Conservation (phyloP, 1,140 invertebrate genomes). For the Temnothorax curvispinosus region DNA sequence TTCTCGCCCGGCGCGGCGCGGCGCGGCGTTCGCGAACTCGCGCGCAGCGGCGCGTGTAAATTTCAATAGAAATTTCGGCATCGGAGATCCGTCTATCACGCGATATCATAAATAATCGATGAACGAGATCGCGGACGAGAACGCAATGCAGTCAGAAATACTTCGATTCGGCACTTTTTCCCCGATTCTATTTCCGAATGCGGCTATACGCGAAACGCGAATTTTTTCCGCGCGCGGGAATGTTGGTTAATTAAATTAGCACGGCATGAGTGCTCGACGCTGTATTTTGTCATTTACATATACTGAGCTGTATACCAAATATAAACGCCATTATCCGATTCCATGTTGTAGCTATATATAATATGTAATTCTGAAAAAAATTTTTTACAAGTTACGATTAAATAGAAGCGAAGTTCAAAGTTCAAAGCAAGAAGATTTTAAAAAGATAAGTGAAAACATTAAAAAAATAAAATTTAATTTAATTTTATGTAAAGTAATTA, state of each 20-base stretch:
- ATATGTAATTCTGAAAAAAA: not conserved
- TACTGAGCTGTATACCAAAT: slow-evolving; percentile 2
- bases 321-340: slow-evolving; percentile 23
- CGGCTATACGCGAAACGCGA: not conserved
- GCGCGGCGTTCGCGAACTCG: not conserved
- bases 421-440: not conserved
- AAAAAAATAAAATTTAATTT: not conserved
- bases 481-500: slow-evolving; percentile 14
- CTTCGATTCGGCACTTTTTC: slow-evolving; percentile 45
- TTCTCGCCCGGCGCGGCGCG: slow-evolving; percentile 7
- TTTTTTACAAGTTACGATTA: not conserved
- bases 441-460: not conserved
- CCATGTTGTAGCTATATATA: not conserved
- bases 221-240: slow-evolving; percentile 3
- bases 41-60: slow-evolving; percentile 6
- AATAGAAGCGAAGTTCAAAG: not conserved
- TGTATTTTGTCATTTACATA: not conserved
- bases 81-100: slow-evolving; percentile 13
- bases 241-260: slow-evolving; percentile 39
- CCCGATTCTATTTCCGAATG: not conserved
- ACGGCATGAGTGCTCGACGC: slow-evolving; percentile 9
- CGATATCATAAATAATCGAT: slow-evolving; percentile 59
- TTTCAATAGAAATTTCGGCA: slow-evolving; percentile 45
- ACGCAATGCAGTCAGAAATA: slow-evolving; percentile 12
- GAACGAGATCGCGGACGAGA: slow-evolving; percentile 35